phyloP scores from a whole-genome alignment of 2,888 invertebrate genomes.

The Pachymerium ferrugineum region DNA sequence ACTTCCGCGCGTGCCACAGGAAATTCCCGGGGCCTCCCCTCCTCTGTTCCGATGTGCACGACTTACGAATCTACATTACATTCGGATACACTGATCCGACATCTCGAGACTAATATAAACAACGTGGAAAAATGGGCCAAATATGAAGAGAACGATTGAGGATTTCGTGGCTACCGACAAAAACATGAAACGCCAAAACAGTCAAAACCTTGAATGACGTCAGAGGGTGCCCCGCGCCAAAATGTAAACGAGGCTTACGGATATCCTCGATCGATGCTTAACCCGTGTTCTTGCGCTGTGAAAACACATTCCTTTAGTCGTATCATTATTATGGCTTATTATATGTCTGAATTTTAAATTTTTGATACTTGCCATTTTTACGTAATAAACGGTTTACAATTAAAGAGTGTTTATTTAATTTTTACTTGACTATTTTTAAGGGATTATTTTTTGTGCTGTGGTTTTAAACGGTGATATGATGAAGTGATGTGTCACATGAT shows the following conservation, averaged over 20 bases:
- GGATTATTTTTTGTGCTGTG: no score
- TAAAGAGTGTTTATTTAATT: no score
- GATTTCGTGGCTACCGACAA: conserved; percentile 29
- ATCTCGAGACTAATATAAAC: no score
- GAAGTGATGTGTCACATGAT: no score
- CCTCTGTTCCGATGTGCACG: neutral
- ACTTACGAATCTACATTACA: no score
- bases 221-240: conserved; percentile 32
- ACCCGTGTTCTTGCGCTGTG: neutral
- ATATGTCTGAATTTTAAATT: no score
- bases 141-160: neutral
- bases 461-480: no score
- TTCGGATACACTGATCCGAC: no score
- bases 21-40: conserved; percentile 31
- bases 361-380: no score
- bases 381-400: no score
- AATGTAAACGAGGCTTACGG: conserved; percentile 33
- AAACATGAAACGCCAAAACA: conserved; percentile 31
- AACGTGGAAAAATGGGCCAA: neutral
- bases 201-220: conserved; percentile 33
- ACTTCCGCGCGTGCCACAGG: conserved; percentile 31
- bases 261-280: neutral
- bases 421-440: no score
- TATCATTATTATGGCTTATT: no score
- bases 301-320: neutral